Evolutionary conservation across 2,113 vertebrate species (phyloP).

Genomic region (Macaca mulatta): DNA sequence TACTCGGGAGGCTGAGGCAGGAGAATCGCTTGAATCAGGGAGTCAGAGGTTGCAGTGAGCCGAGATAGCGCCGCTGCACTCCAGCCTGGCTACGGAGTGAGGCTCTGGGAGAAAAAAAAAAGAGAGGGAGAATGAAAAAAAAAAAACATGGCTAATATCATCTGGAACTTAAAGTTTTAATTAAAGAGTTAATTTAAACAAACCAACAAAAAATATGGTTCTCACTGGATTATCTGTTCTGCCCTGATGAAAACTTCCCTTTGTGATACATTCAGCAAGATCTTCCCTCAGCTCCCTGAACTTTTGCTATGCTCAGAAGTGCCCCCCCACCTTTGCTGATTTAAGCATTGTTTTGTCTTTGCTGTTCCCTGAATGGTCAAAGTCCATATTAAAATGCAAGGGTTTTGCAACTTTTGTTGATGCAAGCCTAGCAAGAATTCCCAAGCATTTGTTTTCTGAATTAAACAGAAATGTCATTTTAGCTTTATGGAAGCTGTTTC

Average conservation of each 20-base stretch:
- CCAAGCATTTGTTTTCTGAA: neutral
- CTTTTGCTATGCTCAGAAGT: neutral
- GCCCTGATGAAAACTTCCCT: neutral
- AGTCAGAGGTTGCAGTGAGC: too few relatives aligned
- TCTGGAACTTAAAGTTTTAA: neutral
- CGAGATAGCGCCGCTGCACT: fast-evolving
- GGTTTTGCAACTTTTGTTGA: neutral
- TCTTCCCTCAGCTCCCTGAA: neutral
- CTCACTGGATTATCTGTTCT: neutral
- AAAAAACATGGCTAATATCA: neutral
- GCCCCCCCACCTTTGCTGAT: neutral
- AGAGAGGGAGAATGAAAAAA: fast-evolving
- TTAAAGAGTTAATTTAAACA: neutral
- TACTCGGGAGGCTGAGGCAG: too few relatives aligned
- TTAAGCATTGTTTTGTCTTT: neutral
- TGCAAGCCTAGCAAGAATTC: neutral
- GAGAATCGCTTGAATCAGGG: too few relatives aligned
- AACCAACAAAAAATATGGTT: neutral
- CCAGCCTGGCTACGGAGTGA: too few relatives aligned
- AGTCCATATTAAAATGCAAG: conserved; percentile 16
- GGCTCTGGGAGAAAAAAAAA: too few relatives aligned
- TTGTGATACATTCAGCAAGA: neutral
- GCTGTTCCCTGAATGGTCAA: neutral
- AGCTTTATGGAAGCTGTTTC: neutral
- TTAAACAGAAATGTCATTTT: neutral